Conservation (phyloP, 2,113 vertebrate genomes). For the Siniperca knerii region DNA sequence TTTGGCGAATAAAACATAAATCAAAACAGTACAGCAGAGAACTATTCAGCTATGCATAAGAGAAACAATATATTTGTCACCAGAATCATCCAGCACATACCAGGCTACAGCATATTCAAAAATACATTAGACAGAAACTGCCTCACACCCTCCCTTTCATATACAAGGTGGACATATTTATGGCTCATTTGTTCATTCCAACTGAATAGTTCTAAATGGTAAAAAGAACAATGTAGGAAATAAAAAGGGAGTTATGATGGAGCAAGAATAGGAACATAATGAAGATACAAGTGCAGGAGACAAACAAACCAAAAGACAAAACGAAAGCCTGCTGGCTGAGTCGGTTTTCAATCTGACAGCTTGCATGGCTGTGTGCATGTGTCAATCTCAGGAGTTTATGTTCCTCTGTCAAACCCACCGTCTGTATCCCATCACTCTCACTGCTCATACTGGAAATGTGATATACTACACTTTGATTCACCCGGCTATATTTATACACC, state of each 20-base stretch:
- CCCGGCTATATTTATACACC: slow-evolving; percentile 60
- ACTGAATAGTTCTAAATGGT: not conserved
- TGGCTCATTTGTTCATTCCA: slow-evolving; percentile 23
- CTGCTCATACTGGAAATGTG: slow-evolving; percentile 45
- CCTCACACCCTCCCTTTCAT: slow-evolving; percentile 1
- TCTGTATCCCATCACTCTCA: slow-evolving; percentile 51
- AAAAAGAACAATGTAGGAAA: slow-evolving; percentile 13
- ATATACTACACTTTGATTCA: slow-evolving; percentile 56
- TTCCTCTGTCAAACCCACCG: slow-evolving; percentile 49
- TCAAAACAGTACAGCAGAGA: slow-evolving; percentile 8
- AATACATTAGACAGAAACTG: not conserved
- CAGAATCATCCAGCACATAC: slow-evolving; percentile 7
- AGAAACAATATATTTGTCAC: slow-evolving; percentile 19
- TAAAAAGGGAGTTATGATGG: not conserved
- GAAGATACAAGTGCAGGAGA: slow-evolving; percentile 12
- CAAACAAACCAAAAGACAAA: slow-evolving; percentile 40
- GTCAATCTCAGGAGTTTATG: slow-evolving; percentile 50
- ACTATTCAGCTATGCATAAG: not conserved
- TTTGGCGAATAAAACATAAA: slow-evolving; percentile 36
- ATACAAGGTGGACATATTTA: slow-evolving; percentile 23
- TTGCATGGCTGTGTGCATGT: slow-evolving; percentile 31
- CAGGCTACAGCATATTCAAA: slow-evolving; percentile 24
- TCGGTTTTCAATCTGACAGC: slow-evolving; percentile 32
- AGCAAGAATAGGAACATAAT: slow-evolving; percentile 15
- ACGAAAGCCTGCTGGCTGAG: slow-evolving; percentile 38